Conservation (phyloP, 1,140 invertebrate species). For the Galleria mellonella region DNA sequence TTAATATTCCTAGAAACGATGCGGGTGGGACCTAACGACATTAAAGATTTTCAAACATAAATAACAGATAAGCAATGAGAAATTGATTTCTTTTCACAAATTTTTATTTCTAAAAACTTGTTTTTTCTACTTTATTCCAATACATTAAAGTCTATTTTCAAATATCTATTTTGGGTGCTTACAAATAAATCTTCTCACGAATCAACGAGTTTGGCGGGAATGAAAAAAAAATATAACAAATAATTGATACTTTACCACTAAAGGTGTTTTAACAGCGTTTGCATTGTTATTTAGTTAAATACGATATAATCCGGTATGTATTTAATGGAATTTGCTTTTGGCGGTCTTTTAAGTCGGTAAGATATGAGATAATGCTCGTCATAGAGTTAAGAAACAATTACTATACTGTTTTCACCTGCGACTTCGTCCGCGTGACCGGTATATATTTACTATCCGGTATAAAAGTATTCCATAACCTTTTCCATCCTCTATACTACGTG, state of each 20-base stretch:
- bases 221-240: neutral
- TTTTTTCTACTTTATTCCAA: too few relatives aligned
- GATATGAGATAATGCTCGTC: too few relatives aligned
- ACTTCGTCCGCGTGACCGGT: too few relatives aligned
- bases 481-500: too few relatives aligned
- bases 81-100: slow-evolving; percentile 1
- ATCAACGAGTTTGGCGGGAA: neutral
- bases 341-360: too few relatives aligned
- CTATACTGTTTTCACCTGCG: too few relatives aligned
- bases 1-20: slow-evolving; percentile 33
- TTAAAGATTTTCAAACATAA: slow-evolving; percentile 19
- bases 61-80: slow-evolving; percentile 9
- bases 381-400: too few relatives aligned
- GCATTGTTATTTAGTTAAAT: neutral
- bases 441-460: too few relatives aligned
- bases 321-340: neutral
- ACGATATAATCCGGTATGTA: neutral
- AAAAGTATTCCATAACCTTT: too few relatives aligned
- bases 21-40: slow-evolving; percentile 31
- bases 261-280: slow-evolving; percentile 3
- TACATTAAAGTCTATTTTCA: too few relatives aligned
- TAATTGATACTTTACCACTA: neutral
- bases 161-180: too few relatives aligned
- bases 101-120: too few relatives aligned
- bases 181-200: neutral